These are phyloP conservation scores for Nematopogon swammerdamellus DNA, from an alignment of 2,888 invertebrate species.

Conservation along the genomic window DNA sequence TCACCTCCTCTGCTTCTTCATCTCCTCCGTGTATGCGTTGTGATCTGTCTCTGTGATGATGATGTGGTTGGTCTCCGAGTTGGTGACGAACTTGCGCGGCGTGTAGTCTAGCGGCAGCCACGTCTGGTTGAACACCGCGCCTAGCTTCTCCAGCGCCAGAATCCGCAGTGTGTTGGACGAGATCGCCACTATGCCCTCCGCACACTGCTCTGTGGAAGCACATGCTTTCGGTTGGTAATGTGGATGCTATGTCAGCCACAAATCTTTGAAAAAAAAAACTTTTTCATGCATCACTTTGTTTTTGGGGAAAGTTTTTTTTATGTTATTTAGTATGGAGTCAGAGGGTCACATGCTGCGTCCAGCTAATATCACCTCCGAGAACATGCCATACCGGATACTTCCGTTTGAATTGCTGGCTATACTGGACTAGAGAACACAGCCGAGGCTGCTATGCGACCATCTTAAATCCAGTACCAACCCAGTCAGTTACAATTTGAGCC, in stretches of 20 bases:
- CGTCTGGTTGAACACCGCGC: constrained; percentile 97
- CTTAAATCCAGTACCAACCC: too few relatives aligned
- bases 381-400: too few relatives aligned
- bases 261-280: too few relatives aligned
- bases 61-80: constrained; percentile 86
- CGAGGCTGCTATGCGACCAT: too few relatives aligned
- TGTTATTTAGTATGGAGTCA: background rate
- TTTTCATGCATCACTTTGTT: background rate
- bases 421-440: too few relatives aligned
- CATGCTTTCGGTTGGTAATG: too few relatives aligned
- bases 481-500: too few relatives aligned
- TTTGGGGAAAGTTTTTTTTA: too few relatives aligned
- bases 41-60: constrained; percentile 96
- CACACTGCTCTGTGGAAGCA: constrained; percentile 89
- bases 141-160: constrained; percentile 95
- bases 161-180: constrained; percentile 96
- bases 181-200: constrained; percentile 98
- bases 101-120: constrained; percentile 93
- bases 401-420: too few relatives aligned
- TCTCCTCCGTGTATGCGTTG: constrained; percentile 96
- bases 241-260: too few relatives aligned
- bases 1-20: constrained; percentile 79
- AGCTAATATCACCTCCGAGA: too few relatives aligned
- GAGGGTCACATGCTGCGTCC: background rate
- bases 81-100: constrained; percentile 91